Conservation (phyloP, 2,888 invertebrate genomes). For the Drepanosiphum platanoidis region DNA sequence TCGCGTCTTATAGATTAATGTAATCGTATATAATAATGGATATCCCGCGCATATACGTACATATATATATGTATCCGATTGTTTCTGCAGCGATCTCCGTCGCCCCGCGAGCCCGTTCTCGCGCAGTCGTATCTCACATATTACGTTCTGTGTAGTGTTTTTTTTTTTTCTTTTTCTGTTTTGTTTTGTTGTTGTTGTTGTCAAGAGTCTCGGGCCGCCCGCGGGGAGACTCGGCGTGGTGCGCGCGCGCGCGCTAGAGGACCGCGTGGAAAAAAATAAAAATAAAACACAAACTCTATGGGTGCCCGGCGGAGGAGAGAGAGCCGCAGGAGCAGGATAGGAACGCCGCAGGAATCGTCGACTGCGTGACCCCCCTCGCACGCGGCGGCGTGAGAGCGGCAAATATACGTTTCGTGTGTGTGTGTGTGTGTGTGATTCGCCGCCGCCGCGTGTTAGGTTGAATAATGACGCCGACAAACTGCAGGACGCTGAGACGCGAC, state of each 20-base stretch:
- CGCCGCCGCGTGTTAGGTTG: conserved; percentile 52
- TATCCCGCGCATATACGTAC: not conserved
- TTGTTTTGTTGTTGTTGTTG: conserved; percentile 32
- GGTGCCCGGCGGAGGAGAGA: conserved; percentile 2
- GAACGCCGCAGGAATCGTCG: not conserved
- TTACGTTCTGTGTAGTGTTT: not conserved
- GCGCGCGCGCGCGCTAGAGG: not conserved
- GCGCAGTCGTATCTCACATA: conserved; percentile 7
- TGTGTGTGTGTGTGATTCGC: not conserved
- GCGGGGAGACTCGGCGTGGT: conserved; percentile 1
- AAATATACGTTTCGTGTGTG: not conserved
- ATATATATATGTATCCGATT: not conserved
- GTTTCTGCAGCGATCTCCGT: conserved; percentile 22
- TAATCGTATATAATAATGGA: conserved; percentile 15
- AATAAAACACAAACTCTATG: conserved; percentile 22
- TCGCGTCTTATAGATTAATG: conserved; percentile 13
- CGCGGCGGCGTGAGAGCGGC: conserved; percentile 36
- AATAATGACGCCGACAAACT: conserved; percentile 14
- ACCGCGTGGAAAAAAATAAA: not conserved
- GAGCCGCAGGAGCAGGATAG: not conserved
- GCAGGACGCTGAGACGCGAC: conserved; percentile 4
- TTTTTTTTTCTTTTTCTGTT: not conserved
- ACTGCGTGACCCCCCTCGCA: conserved; percentile 38
- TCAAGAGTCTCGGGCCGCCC: conserved; percentile 29
- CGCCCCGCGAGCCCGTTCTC: not conserved